A percentile compares a stretch with the other conserved stretches of the same genome.
These are phyloP conservation scores for Melanostigma gelatinosum DNA, from an alignment of 2,113 vertebrate species.

Conservation along the genomic window DNA sequence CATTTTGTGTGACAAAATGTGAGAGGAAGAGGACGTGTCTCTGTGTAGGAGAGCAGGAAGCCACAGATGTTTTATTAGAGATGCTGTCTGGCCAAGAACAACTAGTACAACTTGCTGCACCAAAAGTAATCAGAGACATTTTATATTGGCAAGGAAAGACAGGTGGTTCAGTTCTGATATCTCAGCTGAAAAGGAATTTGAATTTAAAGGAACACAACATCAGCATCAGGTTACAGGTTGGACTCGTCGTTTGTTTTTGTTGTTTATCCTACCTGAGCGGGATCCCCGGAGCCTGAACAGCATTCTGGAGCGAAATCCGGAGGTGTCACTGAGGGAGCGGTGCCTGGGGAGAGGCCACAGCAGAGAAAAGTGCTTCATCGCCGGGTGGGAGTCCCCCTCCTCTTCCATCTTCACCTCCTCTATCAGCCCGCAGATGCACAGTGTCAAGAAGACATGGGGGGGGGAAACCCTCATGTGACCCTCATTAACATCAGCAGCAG, in stretches of 20 bases:
- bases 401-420: conserved; percentile 63
- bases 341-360: conserved; percentile 56
- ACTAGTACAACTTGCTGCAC: conserved; percentile 1
- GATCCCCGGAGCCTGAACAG: conserved; percentile 65
- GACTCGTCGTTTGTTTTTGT: too few relatives aligned
- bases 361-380: conserved; percentile 48
- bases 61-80: conserved; percentile 11
- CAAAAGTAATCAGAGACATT: not conserved
- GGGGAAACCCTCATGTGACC: conserved; percentile 2
- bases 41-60: conserved; percentile 40
- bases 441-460: not conserved
- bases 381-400: conserved; percentile 47
- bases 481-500: not conserved
- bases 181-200: not conserved
- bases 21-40: not conserved
- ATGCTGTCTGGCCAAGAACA: not conserved
- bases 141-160: not conserved
- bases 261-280: conserved; percentile 69
- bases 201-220: not conserved
- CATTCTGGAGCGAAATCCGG: conserved; percentile 69
- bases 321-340: conserved; percentile 75
- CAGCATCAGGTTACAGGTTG: not conserved
- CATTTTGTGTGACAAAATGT: not conserved
- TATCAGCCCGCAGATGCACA: conserved; percentile 1
- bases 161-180: too few relatives aligned